Conservation (phyloP, 2,113 vertebrate genomes). For the Scatophagus argus region DNA sequence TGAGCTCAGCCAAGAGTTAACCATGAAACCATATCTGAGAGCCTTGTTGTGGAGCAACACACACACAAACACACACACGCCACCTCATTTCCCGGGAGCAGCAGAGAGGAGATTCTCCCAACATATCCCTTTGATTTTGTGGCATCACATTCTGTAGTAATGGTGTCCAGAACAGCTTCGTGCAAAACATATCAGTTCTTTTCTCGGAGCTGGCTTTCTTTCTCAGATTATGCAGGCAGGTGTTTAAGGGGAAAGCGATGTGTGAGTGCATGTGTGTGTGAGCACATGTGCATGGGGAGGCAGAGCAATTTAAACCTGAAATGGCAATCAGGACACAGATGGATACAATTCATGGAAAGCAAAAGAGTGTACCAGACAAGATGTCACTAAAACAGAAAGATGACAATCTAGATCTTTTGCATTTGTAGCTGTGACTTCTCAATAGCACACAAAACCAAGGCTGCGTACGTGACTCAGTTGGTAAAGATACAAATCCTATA, state of each 20-base stretch:
- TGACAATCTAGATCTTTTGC: conserved; percentile 1
- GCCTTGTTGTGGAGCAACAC: conserved; percentile 19
- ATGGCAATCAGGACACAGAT: conserved; percentile 28
- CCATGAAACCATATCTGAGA: conserved; percentile 33
- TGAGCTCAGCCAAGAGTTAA: conserved; percentile 28
- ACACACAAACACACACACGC: not conserved
- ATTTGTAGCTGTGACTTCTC: not conserved
- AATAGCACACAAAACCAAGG: not conserved
- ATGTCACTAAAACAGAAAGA: not conserved
- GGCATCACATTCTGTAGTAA: conserved; percentile 49
- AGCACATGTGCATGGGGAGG: conserved; percentile 9
- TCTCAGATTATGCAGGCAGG: conserved; percentile 52
- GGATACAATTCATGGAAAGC: conserved; percentile 38
- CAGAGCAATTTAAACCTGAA: conserved; percentile 29
- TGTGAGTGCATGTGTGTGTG: not conserved
- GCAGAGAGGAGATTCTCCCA: conserved; percentile 29
- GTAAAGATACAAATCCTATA: conserved; percentile 20
- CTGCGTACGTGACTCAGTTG: not conserved
- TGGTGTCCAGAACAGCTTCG: not conserved
- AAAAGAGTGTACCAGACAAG: not conserved
- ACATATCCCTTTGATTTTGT: conserved; percentile 45
- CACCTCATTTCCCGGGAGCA: conserved; percentile 11
- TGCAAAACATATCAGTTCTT: conserved; percentile 35
- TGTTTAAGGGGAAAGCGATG: conserved; percentile 25
- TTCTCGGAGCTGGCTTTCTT: conserved; percentile 39